Base-by-base conservation (phyloP, 2,113 vertebrate species). In the Glaucomys volans region DNA sequence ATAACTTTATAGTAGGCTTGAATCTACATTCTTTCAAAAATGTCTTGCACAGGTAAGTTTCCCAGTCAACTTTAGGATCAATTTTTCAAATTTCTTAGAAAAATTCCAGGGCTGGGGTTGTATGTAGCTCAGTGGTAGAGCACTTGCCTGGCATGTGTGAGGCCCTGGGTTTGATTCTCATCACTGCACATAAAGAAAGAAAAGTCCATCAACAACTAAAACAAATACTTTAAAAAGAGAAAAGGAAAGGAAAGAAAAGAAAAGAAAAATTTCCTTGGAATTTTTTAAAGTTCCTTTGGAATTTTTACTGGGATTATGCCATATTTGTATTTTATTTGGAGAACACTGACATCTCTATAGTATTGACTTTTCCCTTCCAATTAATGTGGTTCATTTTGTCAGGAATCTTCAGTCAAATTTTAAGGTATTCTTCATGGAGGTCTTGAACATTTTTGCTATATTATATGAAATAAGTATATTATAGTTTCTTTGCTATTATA, bases 21-120 rank as follows among this genome's bases (percentile, higher is more conserved):
- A 54, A 26, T 62, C 76, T 87, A 77, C 22, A 94, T 42, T 80
- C 87, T 81, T 96, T 80, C 47, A 85, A 85, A 91, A 69, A 30
- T 59, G 18, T 83, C 69, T 62, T 94, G 14, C 20, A 90, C 6
- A 37, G 44, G 6, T 80, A n/a, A 32, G 30, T 40, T 85, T 80
- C 37, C 75, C 75, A 59, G 5, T 88, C 11, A 93, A 72, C 35
- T 89, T 62, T 64, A 66, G n/a, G 22, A 90, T 28, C 66, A 71
- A 64, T 20, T 90, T 89, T 90, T 80, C 7, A 28, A 90, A 79
- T 76, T 75, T 57, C 7, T 94, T 50, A 81, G 67, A 75, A 91
- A 82, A 52, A 40, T 69, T 37, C 37, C 66, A 18, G 52, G 52
- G 52, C 13, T 52, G 52, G 52, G 52, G 52, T 14, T 52, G 11